A percentile compares a stretch with the other conserved stretches of the same genome.
These are phyloP conservation scores for Neolamprologus sp. DNA, from an alignment of 2,113 vertebrate species.

Conservation along the genomic window DNA sequence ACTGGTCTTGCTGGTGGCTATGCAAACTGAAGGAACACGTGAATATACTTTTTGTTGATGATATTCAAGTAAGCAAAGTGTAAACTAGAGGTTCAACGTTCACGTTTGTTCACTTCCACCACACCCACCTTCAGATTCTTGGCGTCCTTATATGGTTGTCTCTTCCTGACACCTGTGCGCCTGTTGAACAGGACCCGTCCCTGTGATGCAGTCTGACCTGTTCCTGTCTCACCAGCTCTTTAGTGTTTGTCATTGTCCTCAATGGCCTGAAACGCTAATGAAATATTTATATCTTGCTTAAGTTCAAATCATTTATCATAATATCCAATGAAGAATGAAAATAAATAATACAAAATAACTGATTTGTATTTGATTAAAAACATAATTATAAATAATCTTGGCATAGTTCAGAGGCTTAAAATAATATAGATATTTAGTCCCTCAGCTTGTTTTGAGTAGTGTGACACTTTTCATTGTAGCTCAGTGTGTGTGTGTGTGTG, in stretches of 20 bases:
- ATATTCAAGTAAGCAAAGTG: not conserved
- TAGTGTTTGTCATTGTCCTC: not conserved
- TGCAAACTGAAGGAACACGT: not conserved
- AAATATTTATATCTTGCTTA: not conserved
- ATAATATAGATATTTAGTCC: not conserved
- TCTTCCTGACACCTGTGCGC: slow-evolving; percentile 3
- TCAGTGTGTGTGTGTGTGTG: not conserved
- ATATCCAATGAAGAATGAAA: not conserved
- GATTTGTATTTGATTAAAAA: not conserved
- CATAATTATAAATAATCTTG: not conserved
- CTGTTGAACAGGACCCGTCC: not conserved
- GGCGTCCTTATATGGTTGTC: not conserved
- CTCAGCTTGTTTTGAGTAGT: not conserved
- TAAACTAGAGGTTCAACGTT: not conserved
- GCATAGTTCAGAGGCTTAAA: not conserved
- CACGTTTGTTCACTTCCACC: not conserved
- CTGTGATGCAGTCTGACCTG: slow-evolving; percentile 38
- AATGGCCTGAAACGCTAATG: not conserved
- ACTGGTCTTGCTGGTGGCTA: not conserved
- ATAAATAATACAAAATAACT: not conserved
- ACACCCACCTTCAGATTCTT: slow-evolving; percentile 1
- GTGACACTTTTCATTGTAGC: not conserved
- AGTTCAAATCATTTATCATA: not conserved
- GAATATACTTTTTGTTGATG: not conserved
- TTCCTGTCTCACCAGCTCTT: slow-evolving; percentile 24